Percentiles rank a stretch among this genome's conserved stretches.
These are phyloP conservation scores for Eumerus sabulonum DNA, from an alignment of 2,888 invertebrate genomes.

Conservation along the genomic window DNA sequence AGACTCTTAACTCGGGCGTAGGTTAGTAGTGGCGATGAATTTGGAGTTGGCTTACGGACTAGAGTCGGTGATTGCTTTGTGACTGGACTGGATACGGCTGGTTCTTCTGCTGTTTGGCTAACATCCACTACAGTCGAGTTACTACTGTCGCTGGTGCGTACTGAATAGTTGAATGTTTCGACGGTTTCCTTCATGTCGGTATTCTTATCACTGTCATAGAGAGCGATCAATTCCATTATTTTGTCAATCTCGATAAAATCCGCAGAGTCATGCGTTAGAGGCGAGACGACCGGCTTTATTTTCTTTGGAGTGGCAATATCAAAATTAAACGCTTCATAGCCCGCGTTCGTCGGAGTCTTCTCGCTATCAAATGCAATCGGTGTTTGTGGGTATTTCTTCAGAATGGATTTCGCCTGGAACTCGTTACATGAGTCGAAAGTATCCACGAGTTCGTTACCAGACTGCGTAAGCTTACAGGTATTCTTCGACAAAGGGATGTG, in stretches of 20 bases:
- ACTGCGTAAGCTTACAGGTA: conserved; percentile 77
- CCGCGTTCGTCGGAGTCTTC: conserved; percentile 65
- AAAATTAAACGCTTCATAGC: conserved; percentile 73
- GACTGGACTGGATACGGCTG: conserved; percentile 5
- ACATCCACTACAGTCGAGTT: conserved; percentile 69
- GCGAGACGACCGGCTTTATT: conserved; percentile 29
- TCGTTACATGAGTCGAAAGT: conserved; percentile 74
- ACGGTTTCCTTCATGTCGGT: conserved; percentile 58
- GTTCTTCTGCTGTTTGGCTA: conserved; percentile 64
- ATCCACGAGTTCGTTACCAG: conserved; percentile 76
- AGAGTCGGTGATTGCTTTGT: conserved; percentile 23
- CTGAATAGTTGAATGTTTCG: conserved; percentile 55
- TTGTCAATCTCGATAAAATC: conserved; percentile 54
- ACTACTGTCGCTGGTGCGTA: conserved; percentile 45
- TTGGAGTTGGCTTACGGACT: conserved; percentile 43
- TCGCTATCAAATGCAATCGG: conserved; percentile 53
- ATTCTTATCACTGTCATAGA: conserved; percentile 73
- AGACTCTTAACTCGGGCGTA: conserved; percentile 76
- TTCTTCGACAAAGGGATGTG: conserved; percentile 77
- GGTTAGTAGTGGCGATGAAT: conserved; percentile 74
- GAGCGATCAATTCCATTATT: conserved; percentile 57
- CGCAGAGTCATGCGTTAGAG: conserved; percentile 39
- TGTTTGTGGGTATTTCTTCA: conserved; percentile 45
- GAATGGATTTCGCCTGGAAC: conserved; percentile 71
- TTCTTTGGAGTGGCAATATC: conserved; percentile 60